Conservation (phyloP, 2,113 vertebrate species). For the Hippocampus guttulatus region DNA sequence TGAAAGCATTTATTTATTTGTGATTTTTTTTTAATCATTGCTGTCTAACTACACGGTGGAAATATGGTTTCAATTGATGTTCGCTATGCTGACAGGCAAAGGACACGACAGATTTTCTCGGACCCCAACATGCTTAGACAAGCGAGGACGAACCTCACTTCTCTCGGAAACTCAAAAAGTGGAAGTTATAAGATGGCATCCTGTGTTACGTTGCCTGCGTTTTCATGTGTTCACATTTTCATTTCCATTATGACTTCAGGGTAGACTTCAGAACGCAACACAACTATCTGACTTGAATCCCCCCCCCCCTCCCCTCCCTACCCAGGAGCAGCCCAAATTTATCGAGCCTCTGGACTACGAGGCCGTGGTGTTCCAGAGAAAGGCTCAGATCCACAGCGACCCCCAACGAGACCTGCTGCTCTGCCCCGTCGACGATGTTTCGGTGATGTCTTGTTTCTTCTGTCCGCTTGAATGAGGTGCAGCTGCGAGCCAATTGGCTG, state of each 20-base stretch:
- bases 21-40: not conserved
- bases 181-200: no score
- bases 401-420: slow-evolving; percentile 92
- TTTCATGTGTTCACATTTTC: not conserved
- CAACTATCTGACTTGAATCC: not conserved
- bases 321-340: slow-evolving; percentile 90
- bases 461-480: not conserved
- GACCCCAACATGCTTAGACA: no score
- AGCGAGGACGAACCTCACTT: no score
- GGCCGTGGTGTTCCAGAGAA: slow-evolving; percentile 88
- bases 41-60: not conserved
- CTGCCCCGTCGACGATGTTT: slow-evolving; percentile 91
- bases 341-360: slow-evolving; percentile 96
- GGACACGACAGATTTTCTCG: no score
- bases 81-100: no score
- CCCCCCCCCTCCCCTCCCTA: no score
- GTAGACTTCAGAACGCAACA: not conserved
- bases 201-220: not conserved
- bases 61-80: not conserved
- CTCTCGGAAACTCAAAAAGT: not conserved
- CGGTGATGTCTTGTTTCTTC: slow-evolving; percentile 69
- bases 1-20: not conserved
- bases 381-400: slow-evolving; percentile 95
- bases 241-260: not conserved
- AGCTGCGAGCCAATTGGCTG: not conserved